These are phyloP conservation scores for Lamellibrachia columna DNA, from an alignment of 2,888 invertebrate genomes.

Conservation along the genomic window DNA sequence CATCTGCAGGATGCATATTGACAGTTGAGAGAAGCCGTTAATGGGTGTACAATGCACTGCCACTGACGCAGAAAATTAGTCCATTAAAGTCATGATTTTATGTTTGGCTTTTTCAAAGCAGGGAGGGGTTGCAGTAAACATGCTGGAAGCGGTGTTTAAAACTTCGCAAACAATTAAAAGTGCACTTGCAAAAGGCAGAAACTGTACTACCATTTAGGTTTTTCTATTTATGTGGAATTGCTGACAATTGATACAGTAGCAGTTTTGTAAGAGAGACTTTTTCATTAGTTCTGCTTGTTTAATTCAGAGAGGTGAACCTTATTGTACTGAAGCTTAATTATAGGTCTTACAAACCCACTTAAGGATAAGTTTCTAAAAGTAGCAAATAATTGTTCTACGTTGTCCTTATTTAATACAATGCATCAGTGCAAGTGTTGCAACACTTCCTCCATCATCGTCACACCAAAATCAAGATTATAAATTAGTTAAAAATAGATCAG, in stretches of 20 bases:
- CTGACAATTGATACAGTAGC: background rate
- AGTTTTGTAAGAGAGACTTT: background rate
- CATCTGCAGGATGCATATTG: background rate
- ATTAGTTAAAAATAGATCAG: background rate
- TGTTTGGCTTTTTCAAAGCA: background rate
- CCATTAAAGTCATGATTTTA: background rate
- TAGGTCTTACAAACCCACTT: background rate
- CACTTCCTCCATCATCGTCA: background rate
- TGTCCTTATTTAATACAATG: background rate
- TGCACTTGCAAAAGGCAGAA: background rate
- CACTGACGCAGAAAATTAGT: background rate
- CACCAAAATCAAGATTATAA: background rate
- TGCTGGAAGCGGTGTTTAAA: background rate
- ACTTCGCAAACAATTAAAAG: background rate
- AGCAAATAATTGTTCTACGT: background rate
- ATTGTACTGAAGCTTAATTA: background rate
- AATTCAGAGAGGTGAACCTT: background rate
- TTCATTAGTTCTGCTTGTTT: background rate
- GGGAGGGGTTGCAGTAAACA: background rate
- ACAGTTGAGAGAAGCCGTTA: background rate
- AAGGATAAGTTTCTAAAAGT: background rate
- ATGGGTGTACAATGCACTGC: background rate
- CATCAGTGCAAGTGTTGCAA: background rate
- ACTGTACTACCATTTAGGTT: background rate
- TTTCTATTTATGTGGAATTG: background rate